Conservation (phyloP, 92 coral and sea anemone species). For the Pocillopora grandis region DNA sequence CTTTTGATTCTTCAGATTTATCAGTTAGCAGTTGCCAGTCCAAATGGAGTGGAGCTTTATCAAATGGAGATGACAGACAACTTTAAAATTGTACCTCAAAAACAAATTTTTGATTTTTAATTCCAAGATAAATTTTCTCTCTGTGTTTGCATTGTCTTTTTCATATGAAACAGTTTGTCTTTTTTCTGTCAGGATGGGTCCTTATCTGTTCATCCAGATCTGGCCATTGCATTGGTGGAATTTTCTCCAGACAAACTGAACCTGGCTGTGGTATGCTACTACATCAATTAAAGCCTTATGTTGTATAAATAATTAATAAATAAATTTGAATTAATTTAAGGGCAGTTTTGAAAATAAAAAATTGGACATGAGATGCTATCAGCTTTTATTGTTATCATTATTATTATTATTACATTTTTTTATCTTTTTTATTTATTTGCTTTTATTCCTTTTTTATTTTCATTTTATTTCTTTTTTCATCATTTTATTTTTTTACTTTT, state of each 20-base stretch:
- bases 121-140: too few relatives aligned
- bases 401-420: too few relatives aligned
- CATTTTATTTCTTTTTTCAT: too few relatives aligned
- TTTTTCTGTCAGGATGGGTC: slow-evolving; percentile 44
- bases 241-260: slow-evolving; percentile 66
- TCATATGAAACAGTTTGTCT: neutral
- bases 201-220: slow-evolving; percentile 73
- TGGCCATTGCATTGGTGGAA: slow-evolving; percentile 79
- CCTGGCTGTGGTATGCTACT: slow-evolving; percentile 75
- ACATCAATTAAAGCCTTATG: neutral
- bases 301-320: too few relatives aligned
- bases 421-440: too few relatives aligned
- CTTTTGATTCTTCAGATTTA: slow-evolving; percentile 38
- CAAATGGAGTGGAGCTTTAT: slow-evolving; percentile 82
- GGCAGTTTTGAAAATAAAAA: too few relatives aligned
- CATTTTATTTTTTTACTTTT: too few relatives aligned
- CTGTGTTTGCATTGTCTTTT: neutral
- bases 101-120: too few relatives aligned
- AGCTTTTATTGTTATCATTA: too few relatives aligned
- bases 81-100: slow-evolving; percentile 36
- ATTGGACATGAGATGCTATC: too few relatives aligned
- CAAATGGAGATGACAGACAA: slow-evolving; percentile 30
- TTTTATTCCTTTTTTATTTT: too few relatives aligned
- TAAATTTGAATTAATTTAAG: too few relatives aligned
- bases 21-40: slow-evolving; percentile 79